These are phyloP conservation scores for Sturmia bella DNA, from an alignment of 2,888 invertebrate genomes.

Conservation along the genomic window DNA sequence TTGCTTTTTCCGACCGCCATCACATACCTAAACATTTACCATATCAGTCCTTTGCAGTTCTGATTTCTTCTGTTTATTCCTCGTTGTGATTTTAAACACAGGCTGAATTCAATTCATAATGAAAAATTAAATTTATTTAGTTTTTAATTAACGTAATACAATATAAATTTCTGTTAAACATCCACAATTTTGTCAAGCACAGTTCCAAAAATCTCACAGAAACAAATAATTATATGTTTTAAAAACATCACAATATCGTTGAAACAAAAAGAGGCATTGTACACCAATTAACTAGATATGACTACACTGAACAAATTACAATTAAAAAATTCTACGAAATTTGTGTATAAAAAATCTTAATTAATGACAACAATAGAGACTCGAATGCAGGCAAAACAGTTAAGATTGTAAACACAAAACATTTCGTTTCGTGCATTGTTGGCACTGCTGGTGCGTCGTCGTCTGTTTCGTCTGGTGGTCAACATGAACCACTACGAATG, in stretches of 20 bases:
- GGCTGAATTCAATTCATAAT: too few relatives aligned
- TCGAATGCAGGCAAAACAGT: constrained; percentile 6
- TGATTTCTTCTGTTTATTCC: too few relatives aligned
- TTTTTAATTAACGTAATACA: too few relatives aligned
- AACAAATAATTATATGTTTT: neutral
- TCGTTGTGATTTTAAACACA: too few relatives aligned
- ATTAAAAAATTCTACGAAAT: constrained; percentile 14
- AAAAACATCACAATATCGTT: constrained; percentile 9
- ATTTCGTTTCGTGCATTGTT: constrained; percentile 6
- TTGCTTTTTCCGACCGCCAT: too few relatives aligned
- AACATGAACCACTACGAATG: constrained; percentile 4
- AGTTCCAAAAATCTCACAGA: neutral
- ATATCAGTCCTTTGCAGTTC: too few relatives aligned
- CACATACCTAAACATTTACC: too few relatives aligned
- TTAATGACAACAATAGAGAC: constrained; percentile 49
- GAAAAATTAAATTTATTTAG: too few relatives aligned
- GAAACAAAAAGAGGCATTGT: constrained; percentile 14
- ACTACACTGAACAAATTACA: constrained; percentile 29
- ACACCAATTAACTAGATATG: constrained; percentile 2
- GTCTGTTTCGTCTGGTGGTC: neutral
- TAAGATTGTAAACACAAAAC: neutral
- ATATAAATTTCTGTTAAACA: too few relatives aligned
- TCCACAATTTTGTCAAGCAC: too few relatives aligned
- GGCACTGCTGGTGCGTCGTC: constrained; percentile 7
- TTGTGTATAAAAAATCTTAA: constrained; percentile 29